These are phyloP conservation scores for Bicyclus anynana DNA, from an alignment of 1,140 invertebrate species.

Conservation along the genomic window DNA sequence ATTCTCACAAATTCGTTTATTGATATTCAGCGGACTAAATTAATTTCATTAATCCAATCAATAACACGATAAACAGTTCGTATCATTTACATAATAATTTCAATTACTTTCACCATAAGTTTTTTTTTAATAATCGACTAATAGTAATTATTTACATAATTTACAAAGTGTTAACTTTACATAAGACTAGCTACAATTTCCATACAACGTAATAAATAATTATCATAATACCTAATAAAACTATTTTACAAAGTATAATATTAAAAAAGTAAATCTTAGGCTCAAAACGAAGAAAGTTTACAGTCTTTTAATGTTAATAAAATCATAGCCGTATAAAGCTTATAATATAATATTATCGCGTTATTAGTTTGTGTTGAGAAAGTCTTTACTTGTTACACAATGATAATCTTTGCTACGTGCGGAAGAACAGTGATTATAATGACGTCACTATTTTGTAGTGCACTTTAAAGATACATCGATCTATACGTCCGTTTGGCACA, in stretches of 20 bases:
- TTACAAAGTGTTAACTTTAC: conserved; percentile 52
- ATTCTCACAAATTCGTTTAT: conserved; percentile 71
- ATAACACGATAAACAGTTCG: conserved; percentile 52
- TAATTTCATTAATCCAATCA: conserved; percentile 65
- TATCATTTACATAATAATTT: conserved; percentile 41
- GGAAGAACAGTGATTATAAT: conserved; percentile 61
- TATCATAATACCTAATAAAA: conserved; percentile 32
- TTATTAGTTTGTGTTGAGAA: conserved; percentile 5
- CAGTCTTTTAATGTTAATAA: conserved; percentile 18
- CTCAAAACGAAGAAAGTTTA: conserved; percentile 26
- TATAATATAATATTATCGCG: neutral
- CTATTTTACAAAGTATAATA: conserved; percentile 17
- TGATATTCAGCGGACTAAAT: conserved; percentile 70
- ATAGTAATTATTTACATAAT: conserved; percentile 50
- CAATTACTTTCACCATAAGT: conserved; percentile 28
- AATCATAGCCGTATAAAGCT: conserved; percentile 15
- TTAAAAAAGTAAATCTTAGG: conserved; percentile 31
- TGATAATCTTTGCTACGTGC: conserved; percentile 32
- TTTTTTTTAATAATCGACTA: conserved; percentile 33
- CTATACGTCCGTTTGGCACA: conserved; percentile 76
- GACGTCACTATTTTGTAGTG: conserved; percentile 43
- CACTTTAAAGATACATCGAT: conserved; percentile 37
- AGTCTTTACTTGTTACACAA: conserved; percentile 14
- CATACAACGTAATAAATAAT: conserved; percentile 42
- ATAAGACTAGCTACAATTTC: conserved; percentile 61